Evolutionary conservation across 2,113 vertebrate genomes (phyloP).

Genomic region (Cheirogaleus medius): DNA sequence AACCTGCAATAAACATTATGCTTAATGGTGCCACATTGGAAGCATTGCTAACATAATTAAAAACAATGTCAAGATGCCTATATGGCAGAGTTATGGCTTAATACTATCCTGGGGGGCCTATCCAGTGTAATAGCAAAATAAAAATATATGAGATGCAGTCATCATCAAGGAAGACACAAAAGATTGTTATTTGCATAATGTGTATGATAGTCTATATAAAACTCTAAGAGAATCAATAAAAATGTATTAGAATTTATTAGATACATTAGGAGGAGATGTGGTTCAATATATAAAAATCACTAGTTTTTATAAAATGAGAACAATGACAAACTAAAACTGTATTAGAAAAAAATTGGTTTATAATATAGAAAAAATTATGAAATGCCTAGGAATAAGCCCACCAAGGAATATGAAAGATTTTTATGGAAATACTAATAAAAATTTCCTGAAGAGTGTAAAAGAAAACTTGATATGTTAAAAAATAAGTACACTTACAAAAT

Average conservation of each 20-base stretch:
- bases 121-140: not conserved
- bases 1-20: not conserved
- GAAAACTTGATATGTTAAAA: not conserved
- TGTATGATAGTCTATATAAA: not conserved
- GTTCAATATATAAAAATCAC: not conserved
- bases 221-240: not conserved
- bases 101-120: not conserved
- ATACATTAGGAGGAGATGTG: not conserved
- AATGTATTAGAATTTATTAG: not conserved
- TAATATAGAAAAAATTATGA: not conserved
- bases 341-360: not conserved
- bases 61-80: not conserved
- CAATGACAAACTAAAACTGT: slow-evolving; percentile 1
- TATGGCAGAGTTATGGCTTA: not conserved
- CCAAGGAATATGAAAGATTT: not conserved
- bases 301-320: not conserved
- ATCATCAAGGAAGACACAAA: not conserved
- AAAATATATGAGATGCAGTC: not conserved
- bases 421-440: not conserved
- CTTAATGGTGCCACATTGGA: not conserved
- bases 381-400: not conserved
- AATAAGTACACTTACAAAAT: not conserved
- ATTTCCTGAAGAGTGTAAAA: not conserved
- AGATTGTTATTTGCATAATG: not conserved
- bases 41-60: not conserved